phyloP scores from a whole-genome alignment of 1,140 invertebrate genomes.

The Saccostrea cuccullata region DNA sequence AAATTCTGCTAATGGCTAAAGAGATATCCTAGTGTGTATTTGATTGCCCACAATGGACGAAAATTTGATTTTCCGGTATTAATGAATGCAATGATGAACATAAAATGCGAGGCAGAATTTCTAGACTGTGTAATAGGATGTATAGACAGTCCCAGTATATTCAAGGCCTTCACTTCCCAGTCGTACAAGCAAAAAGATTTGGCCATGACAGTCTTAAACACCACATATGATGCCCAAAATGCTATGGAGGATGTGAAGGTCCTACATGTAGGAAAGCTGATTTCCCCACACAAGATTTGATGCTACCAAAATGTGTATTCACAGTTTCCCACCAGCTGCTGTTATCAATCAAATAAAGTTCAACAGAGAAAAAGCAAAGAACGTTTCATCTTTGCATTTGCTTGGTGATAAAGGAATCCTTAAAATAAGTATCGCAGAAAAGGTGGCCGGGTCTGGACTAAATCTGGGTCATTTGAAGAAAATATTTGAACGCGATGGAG shows the following conservation, averaged over 20 bases:
- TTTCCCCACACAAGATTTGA: not conserved
- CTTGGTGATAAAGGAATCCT: slow-evolving; percentile 2
- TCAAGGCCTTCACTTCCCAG: slow-evolving; percentile 13
- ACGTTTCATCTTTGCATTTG: not conserved
- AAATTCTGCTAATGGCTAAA: slow-evolving; percentile 40
- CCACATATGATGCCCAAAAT: slow-evolving; percentile 34
- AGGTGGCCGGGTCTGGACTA: slow-evolving; percentile 2
- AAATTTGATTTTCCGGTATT: slow-evolving; percentile 37
- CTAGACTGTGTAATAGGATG: not conserved
- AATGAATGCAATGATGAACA: not conserved
- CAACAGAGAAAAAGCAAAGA: slow-evolving; percentile 3
- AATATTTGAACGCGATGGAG: not conserved
- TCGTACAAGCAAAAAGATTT: slow-evolving; percentile 32
- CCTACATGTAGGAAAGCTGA: not conserved
- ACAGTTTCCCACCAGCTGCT: slow-evolving; percentile 7
- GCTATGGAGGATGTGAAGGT: slow-evolving; percentile 17
- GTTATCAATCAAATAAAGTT: not conserved
- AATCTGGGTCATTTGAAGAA: not conserved
- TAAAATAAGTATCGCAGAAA: not conserved
- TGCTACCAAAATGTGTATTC: not conserved
- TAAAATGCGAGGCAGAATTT: not conserved
- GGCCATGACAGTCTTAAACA: not conserved
- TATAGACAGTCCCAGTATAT: slow-evolving; percentile 26
- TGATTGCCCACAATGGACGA: slow-evolving; percentile 52
- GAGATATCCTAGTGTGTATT: slow-evolving; percentile 6